Conservation (phyloP, 2,888 invertebrate genomes). For the Entomobrya multifasciata region DNA sequence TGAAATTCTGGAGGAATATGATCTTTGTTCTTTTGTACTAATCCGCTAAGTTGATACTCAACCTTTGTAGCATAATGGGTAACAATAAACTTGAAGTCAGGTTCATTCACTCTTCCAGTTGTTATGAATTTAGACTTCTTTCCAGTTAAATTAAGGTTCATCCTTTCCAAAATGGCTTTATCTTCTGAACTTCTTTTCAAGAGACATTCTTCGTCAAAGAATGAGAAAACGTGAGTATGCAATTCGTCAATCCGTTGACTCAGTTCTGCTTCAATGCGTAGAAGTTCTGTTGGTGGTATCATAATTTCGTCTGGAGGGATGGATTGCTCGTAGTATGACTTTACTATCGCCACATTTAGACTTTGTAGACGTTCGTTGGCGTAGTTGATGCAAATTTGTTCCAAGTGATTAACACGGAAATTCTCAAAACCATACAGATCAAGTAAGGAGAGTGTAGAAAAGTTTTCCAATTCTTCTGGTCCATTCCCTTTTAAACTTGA, state of each 20-base stretch:
- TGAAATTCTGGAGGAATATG: constrained; percentile 78
- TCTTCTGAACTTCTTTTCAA: constrained; percentile 70
- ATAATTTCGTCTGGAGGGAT: constrained; percentile 20
- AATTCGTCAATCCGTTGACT: constrained; percentile 65
- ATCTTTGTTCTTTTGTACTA: constrained; percentile 76
- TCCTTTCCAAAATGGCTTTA: constrained; percentile 65
- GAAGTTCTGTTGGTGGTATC: constrained; percentile 68
- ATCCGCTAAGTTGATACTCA: constrained; percentile 69
- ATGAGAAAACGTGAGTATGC: constrained; percentile 68
- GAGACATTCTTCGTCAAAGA: constrained; percentile 76
- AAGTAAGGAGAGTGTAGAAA: constrained; percentile 61
- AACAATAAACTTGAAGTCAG: constrained; percentile 67
- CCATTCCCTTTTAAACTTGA: constrained; percentile 31
- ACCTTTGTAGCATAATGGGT: constrained; percentile 76
- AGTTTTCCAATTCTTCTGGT: background rate
- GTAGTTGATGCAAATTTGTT: constrained; percentile 78
- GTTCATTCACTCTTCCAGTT: constrained; percentile 62
- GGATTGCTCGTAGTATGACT: constrained; percentile 64
- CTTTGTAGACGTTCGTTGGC: constrained; percentile 76
- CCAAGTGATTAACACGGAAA: constrained; percentile 73
- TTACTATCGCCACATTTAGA: constrained; percentile 73
- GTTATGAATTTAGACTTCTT: constrained; percentile 66
- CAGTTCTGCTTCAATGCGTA: constrained; percentile 70
- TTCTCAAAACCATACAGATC: constrained; percentile 78
- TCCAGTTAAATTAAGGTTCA: constrained; percentile 44